Percentiles rank a stretch among this genome's conserved stretches.
These are phyloP conservation scores for Dendronephthya gigantea DNA, from an alignment of 64 coral and sea anemone genomes.

Conservation along the genomic window DNA sequence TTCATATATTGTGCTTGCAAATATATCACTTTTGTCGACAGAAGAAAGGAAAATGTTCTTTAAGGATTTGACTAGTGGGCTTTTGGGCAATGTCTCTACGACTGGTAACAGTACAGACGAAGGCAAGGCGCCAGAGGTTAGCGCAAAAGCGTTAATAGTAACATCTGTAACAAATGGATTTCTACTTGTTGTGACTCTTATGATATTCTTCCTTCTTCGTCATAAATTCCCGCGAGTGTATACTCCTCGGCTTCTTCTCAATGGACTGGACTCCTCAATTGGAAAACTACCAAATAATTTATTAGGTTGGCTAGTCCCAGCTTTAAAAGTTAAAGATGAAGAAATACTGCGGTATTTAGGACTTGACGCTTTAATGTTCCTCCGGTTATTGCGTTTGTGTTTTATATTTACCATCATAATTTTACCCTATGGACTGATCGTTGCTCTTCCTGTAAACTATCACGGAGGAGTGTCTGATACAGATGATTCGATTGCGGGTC, in stretches of 20 bases:
- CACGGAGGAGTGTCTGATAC: not conserved
- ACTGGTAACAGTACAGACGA: not conserved
- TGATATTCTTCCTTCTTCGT: conserved; percentile 13
- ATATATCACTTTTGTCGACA: not conserved
- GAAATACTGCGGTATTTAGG: not conserved
- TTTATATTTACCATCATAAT: not conserved
- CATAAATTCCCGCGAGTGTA: not conserved
- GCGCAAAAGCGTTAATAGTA: not conserved
- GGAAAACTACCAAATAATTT: not conserved
- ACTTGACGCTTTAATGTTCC: conserved; percentile 9
- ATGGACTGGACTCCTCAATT: not conserved
- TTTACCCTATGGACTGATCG: conserved; percentile 3
- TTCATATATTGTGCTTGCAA: not conserved
- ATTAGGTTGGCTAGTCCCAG: conserved; percentile 3
- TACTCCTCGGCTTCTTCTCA: not conserved
- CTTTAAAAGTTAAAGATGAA: conserved; percentile 9
- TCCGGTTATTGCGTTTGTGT: not conserved
- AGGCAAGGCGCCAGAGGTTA: not conserved
- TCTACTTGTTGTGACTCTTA: not conserved
- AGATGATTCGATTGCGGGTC: not conserved
- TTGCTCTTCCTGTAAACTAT: conserved; percentile 2
- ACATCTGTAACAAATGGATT: conserved; percentile 13
- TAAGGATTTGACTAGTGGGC: not conserved
- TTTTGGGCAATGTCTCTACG: not conserved
- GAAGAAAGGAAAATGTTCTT: not conserved